Percentiles rank a stretch among this genome's conserved stretches.
Evolutionary conservation across 2,888 invertebrate species (phyloP).

Genomic region (Drosophila lutescens): DNA sequence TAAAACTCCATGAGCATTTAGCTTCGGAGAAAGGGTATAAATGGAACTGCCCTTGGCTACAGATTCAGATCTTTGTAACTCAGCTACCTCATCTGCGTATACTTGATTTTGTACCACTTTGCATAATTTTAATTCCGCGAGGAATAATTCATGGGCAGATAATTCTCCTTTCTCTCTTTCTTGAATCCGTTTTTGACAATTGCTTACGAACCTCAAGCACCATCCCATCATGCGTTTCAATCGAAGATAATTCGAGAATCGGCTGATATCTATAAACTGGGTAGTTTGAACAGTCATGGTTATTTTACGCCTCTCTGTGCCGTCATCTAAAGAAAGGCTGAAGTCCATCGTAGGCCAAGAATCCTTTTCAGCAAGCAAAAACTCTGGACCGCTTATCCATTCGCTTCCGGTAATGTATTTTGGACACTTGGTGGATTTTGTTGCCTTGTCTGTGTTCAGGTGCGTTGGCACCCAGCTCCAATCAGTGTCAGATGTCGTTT

Average conservation of each 20-base stretch:
- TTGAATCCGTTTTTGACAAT: neutral
- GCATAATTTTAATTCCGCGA: too few relatives aligned
- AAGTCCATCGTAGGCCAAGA: neutral
- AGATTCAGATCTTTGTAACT: neutral
- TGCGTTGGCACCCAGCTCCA: neutral
- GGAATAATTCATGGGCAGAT: too few relatives aligned
- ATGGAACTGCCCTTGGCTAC: neutral
- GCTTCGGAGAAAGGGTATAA: neutral
- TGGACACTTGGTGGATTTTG: neutral
- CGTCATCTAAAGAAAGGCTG: neutral
- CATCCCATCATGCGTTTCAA: neutral
- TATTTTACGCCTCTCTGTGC: neutral
- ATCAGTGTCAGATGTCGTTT: too few relatives aligned
- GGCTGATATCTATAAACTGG: neutral
- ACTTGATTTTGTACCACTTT: too few relatives aligned
- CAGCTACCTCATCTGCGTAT: neutral
- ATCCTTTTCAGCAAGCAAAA: too few relatives aligned
- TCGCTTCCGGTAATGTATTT: too few relatives aligned
- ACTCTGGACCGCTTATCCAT: too few relatives aligned
- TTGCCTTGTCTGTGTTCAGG: neutral
- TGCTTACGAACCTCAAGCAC: neutral
- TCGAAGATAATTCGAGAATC: neutral
- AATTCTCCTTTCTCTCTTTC: too few relatives aligned
- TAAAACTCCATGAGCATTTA: neutral
- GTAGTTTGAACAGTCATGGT: neutral